Evolutionary conservation across 1,140 invertebrate species (phyloP), one percentile per base, ranked within the genome.

Genomic region (Fopius arisanus): DNA sequence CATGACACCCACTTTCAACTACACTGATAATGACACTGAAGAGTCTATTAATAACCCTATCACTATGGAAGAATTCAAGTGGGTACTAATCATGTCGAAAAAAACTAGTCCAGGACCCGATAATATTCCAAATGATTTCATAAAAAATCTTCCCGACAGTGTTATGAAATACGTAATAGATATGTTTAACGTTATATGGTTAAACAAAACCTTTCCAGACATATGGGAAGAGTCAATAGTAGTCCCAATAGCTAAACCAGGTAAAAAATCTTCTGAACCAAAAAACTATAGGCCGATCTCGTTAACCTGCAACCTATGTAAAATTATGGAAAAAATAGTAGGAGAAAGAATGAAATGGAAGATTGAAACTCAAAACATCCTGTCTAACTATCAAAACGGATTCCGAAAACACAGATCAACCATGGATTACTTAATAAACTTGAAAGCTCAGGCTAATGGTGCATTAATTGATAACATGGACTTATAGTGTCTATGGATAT

Each of bases 181-280:
- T 9, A 31, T 86, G 3, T 77, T 79, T 43, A 85, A 86, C 65
- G 26, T 72, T 9, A 79, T 81, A 0, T 71, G 82, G 37, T 51
- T n/a, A n/a, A 67, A 78, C 0, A 14, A 68, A 33, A 40, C 71
- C 51, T 85, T 83, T 51, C 81, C 84, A 2, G 7, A 63, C 1
- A 4, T n/a, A 23, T 87, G 83, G 81, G 84, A 84, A 77, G 67
- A 79, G 6, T 83, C 83, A 2, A 82, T 75, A 2, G 76, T 86
- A 2, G 81, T 87, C 26, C 77, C 82, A 0, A 83, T 88, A n/a
- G 74, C 23, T 81, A 88, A 81, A 75, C 75, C 63, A 19, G 51
- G 33, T 0, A 78, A 78, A 75, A 48, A 76, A 26, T 16, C 14
- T 4, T 70, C 37, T 0, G n/a, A 23, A 2, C 2, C 69, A 33